phyloP scores from a whole-genome alignment of 2,113 vertebrate genomes.

The Ictidomys tridecemlineatus region DNA sequence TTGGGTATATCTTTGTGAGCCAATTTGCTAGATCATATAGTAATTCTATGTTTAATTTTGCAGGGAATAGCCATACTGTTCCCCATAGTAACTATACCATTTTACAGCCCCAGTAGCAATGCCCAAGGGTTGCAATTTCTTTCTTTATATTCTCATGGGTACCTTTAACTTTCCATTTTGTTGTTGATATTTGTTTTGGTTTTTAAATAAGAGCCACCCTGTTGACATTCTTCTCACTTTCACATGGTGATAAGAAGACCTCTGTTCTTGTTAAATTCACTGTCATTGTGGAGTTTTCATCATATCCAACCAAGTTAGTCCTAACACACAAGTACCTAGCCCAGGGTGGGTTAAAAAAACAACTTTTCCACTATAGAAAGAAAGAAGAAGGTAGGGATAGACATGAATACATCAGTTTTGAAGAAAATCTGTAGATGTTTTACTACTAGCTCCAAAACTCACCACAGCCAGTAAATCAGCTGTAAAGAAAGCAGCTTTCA shows the following conservation, averaged over 20 bases:
- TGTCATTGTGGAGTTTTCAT: not conserved
- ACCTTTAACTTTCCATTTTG: not conserved
- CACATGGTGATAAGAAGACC: not conserved
- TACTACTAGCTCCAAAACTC: not conserved
- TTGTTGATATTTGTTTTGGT: not conserved
- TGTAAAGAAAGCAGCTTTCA: not conserved
- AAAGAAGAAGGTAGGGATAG: not conserved
- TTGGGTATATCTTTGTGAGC: not conserved
- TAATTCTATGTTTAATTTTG: not conserved
- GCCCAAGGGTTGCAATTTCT: not conserved
- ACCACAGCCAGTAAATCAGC: no score
- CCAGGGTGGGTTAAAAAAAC: no score
- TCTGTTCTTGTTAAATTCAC: not conserved
- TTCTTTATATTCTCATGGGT: not conserved
- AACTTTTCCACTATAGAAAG: not conserved
- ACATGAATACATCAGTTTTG: not conserved
- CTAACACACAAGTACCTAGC: not conserved
- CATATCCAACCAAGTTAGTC: not conserved
- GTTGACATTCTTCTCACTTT: not conserved
- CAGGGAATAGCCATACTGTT: no score
- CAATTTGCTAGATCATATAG: not conserved
- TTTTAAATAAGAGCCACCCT: not conserved
- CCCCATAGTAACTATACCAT: no score
- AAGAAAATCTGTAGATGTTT: not conserved
- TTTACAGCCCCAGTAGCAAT: not conserved